Percentiles rank a stretch among this genome's conserved stretches.
These are phyloP conservation scores for Pterois miles DNA, from an alignment of 2,797 vertebrate species.

Conservation along the genomic window DNA sequence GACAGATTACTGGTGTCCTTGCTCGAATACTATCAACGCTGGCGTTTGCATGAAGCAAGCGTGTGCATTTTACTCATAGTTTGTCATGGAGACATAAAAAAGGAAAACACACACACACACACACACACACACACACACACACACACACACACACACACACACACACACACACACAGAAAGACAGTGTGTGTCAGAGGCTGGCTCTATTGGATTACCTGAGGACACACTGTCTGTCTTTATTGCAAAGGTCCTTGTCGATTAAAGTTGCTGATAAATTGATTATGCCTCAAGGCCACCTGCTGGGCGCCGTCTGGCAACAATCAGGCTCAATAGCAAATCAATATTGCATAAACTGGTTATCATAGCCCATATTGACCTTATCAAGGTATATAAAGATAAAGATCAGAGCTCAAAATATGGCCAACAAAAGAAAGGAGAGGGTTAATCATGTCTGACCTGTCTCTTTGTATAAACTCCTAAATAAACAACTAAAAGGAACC, in stretches of 20 bases:
- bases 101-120: conserved; percentile 1
- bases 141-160: conserved; percentile 12
- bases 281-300: conserved; percentile 77
- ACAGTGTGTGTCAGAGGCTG: conserved; percentile 37
- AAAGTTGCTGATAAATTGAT: conserved; percentile 81
- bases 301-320: conserved; percentile 77
- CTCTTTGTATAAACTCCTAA: not conserved
- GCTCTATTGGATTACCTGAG: conserved; percentile 77
- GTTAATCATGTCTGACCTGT: conserved; percentile 35
- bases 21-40: not conserved
- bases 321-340: conserved; percentile 75
- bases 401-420: conserved; percentile 40
- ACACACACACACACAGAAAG: conserved; percentile 8
- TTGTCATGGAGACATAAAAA: not conserved
- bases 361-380: conserved; percentile 71
- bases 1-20: not conserved
- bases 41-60: not conserved
- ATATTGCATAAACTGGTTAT: conserved; percentile 75
- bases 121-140: conserved; percentile 2
- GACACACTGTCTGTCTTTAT: conserved; percentile 78
- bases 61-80: not conserved
- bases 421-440: conserved; percentile 4
- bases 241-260: conserved; percentile 79
- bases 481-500: conserved; percentile 11
- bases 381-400: conserved; percentile 51